Base-by-base conservation (phyloP, 2,888 invertebrate genomes). In the Saturnia japonica region DNA sequence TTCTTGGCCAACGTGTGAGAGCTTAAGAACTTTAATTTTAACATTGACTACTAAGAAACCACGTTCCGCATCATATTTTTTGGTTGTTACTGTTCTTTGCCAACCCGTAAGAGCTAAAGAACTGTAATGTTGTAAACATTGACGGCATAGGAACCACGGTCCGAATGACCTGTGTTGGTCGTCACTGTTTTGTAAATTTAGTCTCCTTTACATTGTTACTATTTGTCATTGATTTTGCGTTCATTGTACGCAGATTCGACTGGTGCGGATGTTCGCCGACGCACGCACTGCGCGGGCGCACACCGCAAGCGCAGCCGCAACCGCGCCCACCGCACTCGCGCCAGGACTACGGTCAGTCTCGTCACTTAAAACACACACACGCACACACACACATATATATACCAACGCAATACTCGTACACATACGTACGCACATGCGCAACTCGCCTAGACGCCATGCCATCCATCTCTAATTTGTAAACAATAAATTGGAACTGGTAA, bases 261-360 rank as follows among this genome's bases (percentile, higher is more conserved):
- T 91, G 91, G 89, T 91, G 86, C 89, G 95, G 95, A 85, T 95
- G 95, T 88, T 96, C 96, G 85, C 96, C 96, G 79, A 96, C 96
- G 88, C 96, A 96, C 93, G 96, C 97, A 95, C 94, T 96, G 94
- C 96, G 96, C 83, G 95, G 96, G 68, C 93, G 94, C 89, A 91
- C 93, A 85, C 91, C 93, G 85, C 93, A 91, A 87, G 92, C 93
- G 82, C 87, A 91, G 87, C 92, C 93, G 82, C 87, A 88, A 87
- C 87, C 88, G 82, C 91, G 93, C 75, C 90, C 93, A 79, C 93
- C 93, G 76, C 94, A 97, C 95, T 96, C 97, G 78, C 95, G 97
- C 83, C 97, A 97, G 80, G 98, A 98, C 91, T 98, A 98, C 95
- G 98, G 98, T 98, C 96, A 97, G 97, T 96, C 74, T 76, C 67